phyloP scores from a whole-genome alignment of 2,113 vertebrate genomes.

The Himantopus leucocephalus region DNA sequence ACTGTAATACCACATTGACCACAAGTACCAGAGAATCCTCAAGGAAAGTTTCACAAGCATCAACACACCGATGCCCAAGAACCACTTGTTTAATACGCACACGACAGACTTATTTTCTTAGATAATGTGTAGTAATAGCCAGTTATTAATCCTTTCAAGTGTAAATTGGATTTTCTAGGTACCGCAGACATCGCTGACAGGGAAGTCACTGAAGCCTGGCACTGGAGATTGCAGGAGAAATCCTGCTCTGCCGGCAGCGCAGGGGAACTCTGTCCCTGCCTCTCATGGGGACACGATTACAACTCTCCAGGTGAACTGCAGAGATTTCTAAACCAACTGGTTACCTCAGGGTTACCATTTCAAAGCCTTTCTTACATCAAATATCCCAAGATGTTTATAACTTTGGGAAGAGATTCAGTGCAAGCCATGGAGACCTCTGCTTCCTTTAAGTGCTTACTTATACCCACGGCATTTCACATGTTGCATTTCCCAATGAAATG shows the following conservation, averaged over 20 bases:
- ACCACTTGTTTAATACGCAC: background rate
- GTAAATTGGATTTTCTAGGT: conserved; percentile 10
- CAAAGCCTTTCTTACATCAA: background rate
- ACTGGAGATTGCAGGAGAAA: background rate
- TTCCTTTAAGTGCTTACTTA: background rate
- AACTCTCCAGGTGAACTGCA: background rate
- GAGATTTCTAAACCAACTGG: background rate
- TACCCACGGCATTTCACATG: background rate
- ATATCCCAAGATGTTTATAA: background rate
- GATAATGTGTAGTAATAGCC: background rate
- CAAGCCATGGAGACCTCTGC: background rate
- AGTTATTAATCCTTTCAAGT: conserved; percentile 26
- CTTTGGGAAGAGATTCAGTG: background rate
- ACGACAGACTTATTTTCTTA: background rate
- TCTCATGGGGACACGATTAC: background rate
- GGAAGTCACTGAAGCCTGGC: background rate
- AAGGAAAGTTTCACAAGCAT: background rate
- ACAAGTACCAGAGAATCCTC: background rate
- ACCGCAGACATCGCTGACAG: background rate
- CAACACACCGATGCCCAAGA: background rate
- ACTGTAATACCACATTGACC: background rate
- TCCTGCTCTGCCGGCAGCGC: background rate
- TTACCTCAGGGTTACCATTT: background rate
- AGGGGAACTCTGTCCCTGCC: background rate
- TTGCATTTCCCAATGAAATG: background rate